Evolutionary conservation across 2,888 invertebrate species (phyloP), one percentile per base, ranked within the genome.

Genomic region (Yponomeuta sedellus): DNA sequence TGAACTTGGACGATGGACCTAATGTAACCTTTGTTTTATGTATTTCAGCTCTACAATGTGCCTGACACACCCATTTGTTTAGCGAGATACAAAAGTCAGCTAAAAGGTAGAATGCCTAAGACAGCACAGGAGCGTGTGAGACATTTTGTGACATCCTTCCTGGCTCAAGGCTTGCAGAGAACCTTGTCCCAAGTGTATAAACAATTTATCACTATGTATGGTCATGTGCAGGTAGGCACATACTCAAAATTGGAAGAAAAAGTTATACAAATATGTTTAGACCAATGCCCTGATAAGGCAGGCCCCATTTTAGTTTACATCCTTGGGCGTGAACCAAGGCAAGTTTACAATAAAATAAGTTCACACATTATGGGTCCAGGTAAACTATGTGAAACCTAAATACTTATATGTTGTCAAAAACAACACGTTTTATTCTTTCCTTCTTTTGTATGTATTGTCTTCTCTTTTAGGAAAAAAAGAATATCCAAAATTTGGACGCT

Each of bases 151-250:
- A 75, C 77, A 62, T 77, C 83, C 61, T 88, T 75, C 72, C 73
- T 89, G 65, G 83, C 86, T n/a, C 73, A 77, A 69, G 83, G 85
- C 19, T 70, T 89, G 62, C 12, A 86, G 68, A 79, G 89, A 68
- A 85, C 76, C 68, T 64, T 82, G n/a, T 73, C 79, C 66, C 88
- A 88, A 76, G 80, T 88, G 20, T 83, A 81, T 69, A 75, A 73
- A 66, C 79, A 84, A 70, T 71, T 87, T 62, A 68, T 80, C 34
- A 71, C 73, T 52, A 66, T 74, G 67, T 81, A 77, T 73, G 79
- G 78, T 64, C 72, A 70, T 40, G 72, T 75, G 62, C 68, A 67
- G 1, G 83, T 75, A 72, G 82, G 83, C 8, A 52, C 67, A 2
- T 86, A 82, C 70, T 73, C 78, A 11, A n/a, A 69, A 34, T 69